These are phyloP conservation scores for Rhinopomastus cyanomelas DNA, from an alignment of 2,113 vertebrate species.

Conservation along the genomic window DNA sequence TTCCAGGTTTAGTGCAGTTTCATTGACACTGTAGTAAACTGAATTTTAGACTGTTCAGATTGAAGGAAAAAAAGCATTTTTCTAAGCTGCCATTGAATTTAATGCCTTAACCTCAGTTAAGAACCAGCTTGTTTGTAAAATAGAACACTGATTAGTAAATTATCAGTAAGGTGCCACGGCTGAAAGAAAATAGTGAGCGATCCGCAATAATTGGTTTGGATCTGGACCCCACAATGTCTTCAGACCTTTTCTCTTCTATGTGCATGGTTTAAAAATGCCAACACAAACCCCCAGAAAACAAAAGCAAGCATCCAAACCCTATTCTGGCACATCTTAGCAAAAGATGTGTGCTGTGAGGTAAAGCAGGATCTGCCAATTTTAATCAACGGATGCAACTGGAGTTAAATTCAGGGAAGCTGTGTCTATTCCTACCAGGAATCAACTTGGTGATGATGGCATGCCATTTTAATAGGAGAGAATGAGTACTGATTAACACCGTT, in stretches of 20 bases:
- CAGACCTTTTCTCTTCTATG: neutral
- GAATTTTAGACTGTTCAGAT: slow-evolving; percentile 14
- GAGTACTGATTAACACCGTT: neutral
- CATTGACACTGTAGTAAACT: neutral
- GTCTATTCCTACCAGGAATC: neutral
- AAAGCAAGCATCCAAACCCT: neutral
- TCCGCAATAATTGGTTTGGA: neutral
- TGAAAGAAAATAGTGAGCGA: neutral
- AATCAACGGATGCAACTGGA: neutral
- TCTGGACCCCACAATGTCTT: neutral
- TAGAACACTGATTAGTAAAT: neutral
- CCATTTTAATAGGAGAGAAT: neutral
- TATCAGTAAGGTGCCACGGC: neutral
- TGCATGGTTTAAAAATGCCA: neutral
- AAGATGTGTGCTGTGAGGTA: neutral
- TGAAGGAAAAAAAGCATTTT: neutral
- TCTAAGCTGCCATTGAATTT: neutral
- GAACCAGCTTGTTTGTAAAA: neutral
- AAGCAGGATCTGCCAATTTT: neutral
- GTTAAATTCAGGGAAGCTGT: neutral
- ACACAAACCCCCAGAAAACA: neutral
- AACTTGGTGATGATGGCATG: neutral
- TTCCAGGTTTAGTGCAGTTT: neutral
- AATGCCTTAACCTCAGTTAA: neutral
- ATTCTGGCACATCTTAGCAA: neutral